phyloP scores from a whole-genome alignment of 1,140 invertebrate genomes.

The Drosophila oshimai region DNA sequence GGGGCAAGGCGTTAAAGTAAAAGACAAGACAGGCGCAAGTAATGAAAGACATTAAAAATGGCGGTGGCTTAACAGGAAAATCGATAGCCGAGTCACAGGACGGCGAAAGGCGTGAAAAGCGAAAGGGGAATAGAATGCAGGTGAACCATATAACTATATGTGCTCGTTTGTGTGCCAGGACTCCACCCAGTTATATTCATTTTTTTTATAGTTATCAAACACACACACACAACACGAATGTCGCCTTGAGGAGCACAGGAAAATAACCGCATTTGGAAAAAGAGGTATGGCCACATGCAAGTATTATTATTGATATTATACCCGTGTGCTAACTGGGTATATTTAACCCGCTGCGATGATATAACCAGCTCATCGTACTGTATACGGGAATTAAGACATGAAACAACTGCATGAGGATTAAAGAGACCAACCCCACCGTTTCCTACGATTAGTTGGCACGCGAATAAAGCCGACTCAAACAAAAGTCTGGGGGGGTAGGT shows the following conservation, averaged over 20 bases:
- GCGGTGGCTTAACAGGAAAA: constrained; percentile 68
- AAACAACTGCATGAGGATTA: constrained; percentile 12
- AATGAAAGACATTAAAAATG: constrained; percentile 78
- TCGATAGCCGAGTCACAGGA: constrained; percentile 52
- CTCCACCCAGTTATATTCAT: constrained; percentile 44
- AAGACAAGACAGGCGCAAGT: constrained; percentile 51
- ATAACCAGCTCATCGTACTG: constrained; percentile 23
- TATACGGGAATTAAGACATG: constrained; percentile 24
- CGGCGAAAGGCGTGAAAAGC: constrained; percentile 57
- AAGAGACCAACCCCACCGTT: constrained; percentile 2
- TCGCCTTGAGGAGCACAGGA: constrained; percentile 15
- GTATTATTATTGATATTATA: constrained; percentile 39
- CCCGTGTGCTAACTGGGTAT: constrained; percentile 1
- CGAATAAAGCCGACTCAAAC: not conserved
- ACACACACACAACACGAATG: constrained; percentile 8
- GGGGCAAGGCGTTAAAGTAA: not conserved
- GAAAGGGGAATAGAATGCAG: constrained; percentile 62
- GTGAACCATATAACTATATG: constrained; percentile 14
- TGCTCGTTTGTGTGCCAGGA: constrained; percentile 8
- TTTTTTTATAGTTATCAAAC: constrained; percentile 54
- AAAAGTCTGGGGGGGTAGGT: not conserved
- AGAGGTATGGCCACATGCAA: constrained; percentile 22
- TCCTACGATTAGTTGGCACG: constrained; percentile 22
- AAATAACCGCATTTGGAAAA: constrained; percentile 3
- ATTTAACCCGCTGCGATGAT: constrained; percentile 22